phyloP scores from a whole-genome alignment of 2,113 vertebrate genomes.

The Psilopsiagon aymara region DNA sequence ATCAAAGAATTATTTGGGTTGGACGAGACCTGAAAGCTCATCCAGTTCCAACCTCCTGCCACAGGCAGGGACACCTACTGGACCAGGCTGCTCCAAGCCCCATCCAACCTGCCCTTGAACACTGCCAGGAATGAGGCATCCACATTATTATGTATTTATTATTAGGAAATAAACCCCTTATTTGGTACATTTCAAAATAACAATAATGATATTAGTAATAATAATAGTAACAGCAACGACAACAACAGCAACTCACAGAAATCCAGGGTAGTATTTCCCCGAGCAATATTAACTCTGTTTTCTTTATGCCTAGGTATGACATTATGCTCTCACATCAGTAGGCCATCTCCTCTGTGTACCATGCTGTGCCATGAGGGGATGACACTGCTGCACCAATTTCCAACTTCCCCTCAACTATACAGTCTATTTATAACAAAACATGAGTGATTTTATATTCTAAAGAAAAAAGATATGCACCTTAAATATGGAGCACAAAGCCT shows the following conservation, averaged over 20 bases:
- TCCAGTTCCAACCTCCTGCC: background rate
- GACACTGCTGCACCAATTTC: background rate
- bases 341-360: background rate
- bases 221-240: background rate
- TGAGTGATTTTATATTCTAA: fast-evolving
- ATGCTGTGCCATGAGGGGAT: no score
- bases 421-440: background rate
- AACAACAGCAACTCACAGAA: background rate
- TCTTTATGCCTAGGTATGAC: background rate
- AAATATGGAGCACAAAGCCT: background rate
- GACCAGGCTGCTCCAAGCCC: background rate
- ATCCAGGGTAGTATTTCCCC: background rate
- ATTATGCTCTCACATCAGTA: background rate
- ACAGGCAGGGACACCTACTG: background rate
- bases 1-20: background rate
- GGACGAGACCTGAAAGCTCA: background rate
- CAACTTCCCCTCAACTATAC: fast-evolving
- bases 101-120: background rate
- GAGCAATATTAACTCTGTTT: background rate
- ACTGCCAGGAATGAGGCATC: background rate
- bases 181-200: background rate
- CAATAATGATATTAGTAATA: background rate
- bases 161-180: background rate
- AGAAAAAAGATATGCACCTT: background rate
- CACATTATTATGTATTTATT: background rate